A percentile compares a stretch with the other conserved stretches of the same genome.
phyloP scores from a whole-genome alignment of 2,888 invertebrate species.

The Luperina testacea region DNA sequence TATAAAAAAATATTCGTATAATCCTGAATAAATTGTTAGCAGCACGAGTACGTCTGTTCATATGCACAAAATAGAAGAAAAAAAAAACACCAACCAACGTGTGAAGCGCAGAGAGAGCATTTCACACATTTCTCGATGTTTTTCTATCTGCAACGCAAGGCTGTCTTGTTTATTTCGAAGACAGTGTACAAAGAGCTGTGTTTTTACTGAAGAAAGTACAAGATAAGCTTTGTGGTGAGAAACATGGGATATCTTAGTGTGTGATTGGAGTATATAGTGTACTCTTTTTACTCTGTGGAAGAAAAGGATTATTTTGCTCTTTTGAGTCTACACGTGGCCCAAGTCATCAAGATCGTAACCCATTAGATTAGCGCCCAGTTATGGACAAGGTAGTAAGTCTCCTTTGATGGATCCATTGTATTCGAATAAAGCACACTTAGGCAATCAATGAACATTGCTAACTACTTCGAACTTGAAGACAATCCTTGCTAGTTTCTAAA shows the following conservation, averaged over 20 bases:
- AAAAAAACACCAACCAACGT: constrained; percentile 29
- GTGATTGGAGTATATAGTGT: constrained; percentile 30
- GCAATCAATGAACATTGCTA: constrained; percentile 27
- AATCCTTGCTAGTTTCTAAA: neutral
- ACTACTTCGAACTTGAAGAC: constrained; percentile 33
- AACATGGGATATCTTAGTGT: constrained; percentile 17
- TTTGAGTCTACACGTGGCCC: constrained; percentile 16
- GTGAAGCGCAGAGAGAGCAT: constrained; percentile 59
- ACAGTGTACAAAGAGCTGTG: constrained; percentile 58
- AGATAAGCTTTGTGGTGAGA: constrained; percentile 52
- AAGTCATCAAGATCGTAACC: constrained; percentile 11
- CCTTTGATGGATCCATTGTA: constrained; percentile 51
- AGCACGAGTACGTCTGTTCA: constrained; percentile 46
- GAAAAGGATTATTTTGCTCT: neutral
- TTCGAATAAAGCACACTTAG: constrained; percentile 36
- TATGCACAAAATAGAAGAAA: constrained; percentile 53
- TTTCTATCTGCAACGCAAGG: constrained; percentile 60
- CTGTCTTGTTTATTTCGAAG: constrained; percentile 64
- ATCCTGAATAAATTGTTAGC: constrained; percentile 53
- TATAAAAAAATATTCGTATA: constrained; percentile 22
- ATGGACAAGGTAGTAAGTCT: constrained; percentile 13
- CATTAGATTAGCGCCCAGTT: constrained; percentile 23
- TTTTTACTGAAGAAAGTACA: constrained; percentile 51
- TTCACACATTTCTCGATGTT: constrained; percentile 67
- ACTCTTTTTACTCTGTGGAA: neutral